phyloP scores from a whole-genome alignment of 2,888 invertebrate species.

The Ypsolopha sequella region DNA sequence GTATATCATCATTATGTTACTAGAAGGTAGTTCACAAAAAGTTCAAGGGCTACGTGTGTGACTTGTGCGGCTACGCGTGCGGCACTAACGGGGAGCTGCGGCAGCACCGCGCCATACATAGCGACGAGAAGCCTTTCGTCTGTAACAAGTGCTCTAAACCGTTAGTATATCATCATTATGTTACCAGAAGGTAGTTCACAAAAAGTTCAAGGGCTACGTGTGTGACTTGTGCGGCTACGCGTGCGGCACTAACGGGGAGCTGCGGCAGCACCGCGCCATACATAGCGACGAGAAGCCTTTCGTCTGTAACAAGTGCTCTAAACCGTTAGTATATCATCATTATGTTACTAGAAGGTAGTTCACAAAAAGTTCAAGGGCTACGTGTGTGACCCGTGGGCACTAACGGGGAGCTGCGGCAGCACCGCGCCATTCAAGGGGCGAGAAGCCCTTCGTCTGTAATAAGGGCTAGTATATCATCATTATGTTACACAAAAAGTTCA shows the following conservation, averaged over 20 bases:
- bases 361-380: conserved; percentile 70
- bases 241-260: conserved; percentile 68
- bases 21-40: conserved; percentile 57
- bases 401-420: conserved; percentile 67
- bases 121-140: conserved; percentile 64
- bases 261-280: conserved; percentile 68
- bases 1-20: conserved; percentile 8
- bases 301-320: conserved; percentile 60
- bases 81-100: conserved; percentile 69
- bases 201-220: conserved; percentile 67
- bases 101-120: conserved; percentile 70
- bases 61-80: conserved; percentile 69
- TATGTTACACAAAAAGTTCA: conserved; percentile 46
- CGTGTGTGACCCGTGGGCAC: conserved; percentile 70
- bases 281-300: conserved; percentile 69
- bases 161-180: conserved; percentile 23
- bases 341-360: conserved; percentile 24
- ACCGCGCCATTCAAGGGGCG: conserved; percentile 71
- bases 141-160: conserved; percentile 63
- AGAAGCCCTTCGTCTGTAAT: conserved; percentile 62
- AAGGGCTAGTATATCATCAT: conserved; percentile 33
- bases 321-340: conserved; percentile 34
- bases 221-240: conserved; percentile 70
- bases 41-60: conserved; percentile 69
- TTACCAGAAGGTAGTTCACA: conserved; percentile 43